phyloP scores from a whole-genome alignment of 2,888 invertebrate genomes.

The Lasioglossum marginatum region DNA sequence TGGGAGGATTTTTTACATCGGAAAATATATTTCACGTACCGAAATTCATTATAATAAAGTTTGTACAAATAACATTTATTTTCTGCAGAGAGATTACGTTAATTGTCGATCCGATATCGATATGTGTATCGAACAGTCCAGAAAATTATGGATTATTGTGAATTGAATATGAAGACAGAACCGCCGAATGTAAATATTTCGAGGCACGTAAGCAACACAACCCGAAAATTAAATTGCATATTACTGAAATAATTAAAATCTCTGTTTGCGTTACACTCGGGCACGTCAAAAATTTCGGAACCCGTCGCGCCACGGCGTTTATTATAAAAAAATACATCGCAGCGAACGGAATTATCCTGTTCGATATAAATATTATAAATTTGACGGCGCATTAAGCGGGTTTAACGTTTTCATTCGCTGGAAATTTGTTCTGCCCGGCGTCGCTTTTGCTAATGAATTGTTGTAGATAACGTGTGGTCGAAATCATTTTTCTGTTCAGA shows the following conservation, averaged over 20 bases:
- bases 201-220: slow-evolving; percentile 50
- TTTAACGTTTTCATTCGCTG: slow-evolving; percentile 16
- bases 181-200: slow-evolving; percentile 53
- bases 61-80: not conserved
- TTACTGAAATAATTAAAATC: slow-evolving; percentile 58
- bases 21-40: not conserved
- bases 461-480: not conserved
- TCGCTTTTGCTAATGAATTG: slow-evolving; percentile 12
- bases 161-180: slow-evolving; percentile 43
- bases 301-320: slow-evolving; percentile 29
- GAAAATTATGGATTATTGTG: slow-evolving; percentile 47
- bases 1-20: not conserved
- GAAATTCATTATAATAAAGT: not conserved
- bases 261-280: slow-evolving; percentile 51
- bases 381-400: slow-evolving; percentile 34
- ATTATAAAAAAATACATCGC: slow-evolving; percentile 43
- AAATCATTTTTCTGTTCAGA: not conserved
- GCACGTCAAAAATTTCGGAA: slow-evolving; percentile 50
- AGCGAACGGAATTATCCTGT: not conserved
- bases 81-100: not conserved
- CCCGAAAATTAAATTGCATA: slow-evolving; percentile 55
- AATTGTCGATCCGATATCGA: not conserved
- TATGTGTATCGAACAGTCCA: not conserved
- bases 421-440: not conserved
- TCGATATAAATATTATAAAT: slow-evolving; percentile 38